Conservation (phyloP, 2,888 invertebrate genomes). For the Sarcophaga subvicina region DNA sequence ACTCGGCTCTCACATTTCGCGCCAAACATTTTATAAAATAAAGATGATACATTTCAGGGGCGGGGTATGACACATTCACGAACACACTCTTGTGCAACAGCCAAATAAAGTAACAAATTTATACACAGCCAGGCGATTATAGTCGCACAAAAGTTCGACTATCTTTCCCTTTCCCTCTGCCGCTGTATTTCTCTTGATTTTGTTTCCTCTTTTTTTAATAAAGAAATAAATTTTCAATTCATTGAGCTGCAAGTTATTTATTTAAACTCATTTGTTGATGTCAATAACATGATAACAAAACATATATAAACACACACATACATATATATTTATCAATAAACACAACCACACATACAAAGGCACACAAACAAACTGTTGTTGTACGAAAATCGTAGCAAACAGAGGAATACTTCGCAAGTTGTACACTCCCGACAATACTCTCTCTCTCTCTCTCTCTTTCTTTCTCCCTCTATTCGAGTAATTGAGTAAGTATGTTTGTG, state of each 20-base stretch:
- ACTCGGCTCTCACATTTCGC: too few species aligned
- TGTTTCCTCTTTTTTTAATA: slow-evolving; percentile 22
- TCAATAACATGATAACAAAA: slow-evolving; percentile 62
- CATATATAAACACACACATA: neutral
- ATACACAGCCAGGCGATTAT: neutral
- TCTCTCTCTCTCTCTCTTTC: too few species aligned
- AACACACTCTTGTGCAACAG: too few species aligned
- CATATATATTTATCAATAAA: neutral
- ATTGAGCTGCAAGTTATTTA: slow-evolving; percentile 68
- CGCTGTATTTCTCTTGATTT: neutral
- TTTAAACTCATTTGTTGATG: slow-evolving; percentile 69
- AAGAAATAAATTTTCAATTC: slow-evolving; percentile 60
- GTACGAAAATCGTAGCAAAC: too few species aligned
- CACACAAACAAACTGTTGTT: neutral
- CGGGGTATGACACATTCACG: too few species aligned
- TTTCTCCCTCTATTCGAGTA: neutral
- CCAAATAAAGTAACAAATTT: too few species aligned
- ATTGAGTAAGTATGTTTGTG: neutral
- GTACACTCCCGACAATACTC: too few species aligned
- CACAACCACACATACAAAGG: neutral
- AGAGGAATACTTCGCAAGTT: too few species aligned
- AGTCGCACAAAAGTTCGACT: neutral
- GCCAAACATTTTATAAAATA: slow-evolving; percentile 25
- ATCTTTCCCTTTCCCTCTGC: neutral
- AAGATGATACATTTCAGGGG: slow-evolving; percentile 23